phyloP scores from a whole-genome alignment of 2,797 vertebrate species.

The Lemur catta region DNA sequence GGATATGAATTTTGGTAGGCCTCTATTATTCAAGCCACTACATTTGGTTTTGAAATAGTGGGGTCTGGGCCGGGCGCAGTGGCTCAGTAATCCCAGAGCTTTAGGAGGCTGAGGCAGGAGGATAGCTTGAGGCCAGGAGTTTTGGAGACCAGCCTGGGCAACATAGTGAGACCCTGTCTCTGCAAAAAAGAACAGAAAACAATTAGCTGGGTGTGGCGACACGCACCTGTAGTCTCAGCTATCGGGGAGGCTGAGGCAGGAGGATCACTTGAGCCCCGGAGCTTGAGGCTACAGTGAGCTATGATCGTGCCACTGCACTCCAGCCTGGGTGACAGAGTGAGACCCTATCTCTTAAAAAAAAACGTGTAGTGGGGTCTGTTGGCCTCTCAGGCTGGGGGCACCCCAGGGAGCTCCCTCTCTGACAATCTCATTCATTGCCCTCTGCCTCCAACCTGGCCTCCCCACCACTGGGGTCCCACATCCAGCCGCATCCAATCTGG shows the following conservation, averaged over 20 bases:
- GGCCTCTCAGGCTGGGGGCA: neutral
- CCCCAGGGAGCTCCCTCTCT: neutral
- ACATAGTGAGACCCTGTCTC: neutral
- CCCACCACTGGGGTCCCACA: neutral
- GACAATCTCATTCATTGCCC: neutral
- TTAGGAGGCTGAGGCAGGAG: neutral
- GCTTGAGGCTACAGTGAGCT: neutral
- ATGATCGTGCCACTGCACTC: neutral
- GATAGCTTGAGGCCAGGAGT: neutral
- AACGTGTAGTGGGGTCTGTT: neutral
- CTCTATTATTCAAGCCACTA: neutral
- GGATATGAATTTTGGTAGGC: neutral
- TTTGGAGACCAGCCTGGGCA: neutral
- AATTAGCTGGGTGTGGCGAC: neutral
- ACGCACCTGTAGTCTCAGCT: neutral
- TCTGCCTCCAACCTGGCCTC: neutral
- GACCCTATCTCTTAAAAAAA: neutral
- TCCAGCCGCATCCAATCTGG: neutral
- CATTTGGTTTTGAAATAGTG: neutral
- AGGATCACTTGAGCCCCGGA: neutral
- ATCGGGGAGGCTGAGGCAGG: neutral
- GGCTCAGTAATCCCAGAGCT: neutral
- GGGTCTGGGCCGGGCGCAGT: rapidly evolving
- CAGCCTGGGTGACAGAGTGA: neutral
- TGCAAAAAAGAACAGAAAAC: neutral